phyloP scores from a whole-genome alignment of 2,888 invertebrate genomes.

The Eupeodes luniger region DNA sequence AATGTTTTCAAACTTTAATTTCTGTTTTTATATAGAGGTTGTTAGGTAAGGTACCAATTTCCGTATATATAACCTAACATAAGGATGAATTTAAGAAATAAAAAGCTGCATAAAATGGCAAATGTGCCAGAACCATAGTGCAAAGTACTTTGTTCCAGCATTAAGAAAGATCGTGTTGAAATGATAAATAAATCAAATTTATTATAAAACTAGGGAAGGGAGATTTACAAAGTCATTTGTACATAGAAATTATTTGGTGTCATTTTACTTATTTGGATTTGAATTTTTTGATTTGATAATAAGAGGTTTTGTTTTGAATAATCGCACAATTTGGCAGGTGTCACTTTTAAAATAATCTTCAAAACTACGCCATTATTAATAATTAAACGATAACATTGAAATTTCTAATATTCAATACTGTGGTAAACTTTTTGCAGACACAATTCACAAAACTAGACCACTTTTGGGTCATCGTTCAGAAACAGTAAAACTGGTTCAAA shows the following conservation, averaged over 20 bases:
- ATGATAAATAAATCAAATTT: not conserved
- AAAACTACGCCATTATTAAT: too few relatives aligned
- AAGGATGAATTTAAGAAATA: not conserved
- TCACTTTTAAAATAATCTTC: too few relatives aligned
- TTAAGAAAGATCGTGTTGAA: not conserved
- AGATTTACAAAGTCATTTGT: not conserved
- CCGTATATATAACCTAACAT: not conserved
- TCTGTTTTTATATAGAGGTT: too few relatives aligned
- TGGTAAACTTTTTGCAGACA: too few relatives aligned
- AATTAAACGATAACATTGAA: too few relatives aligned
- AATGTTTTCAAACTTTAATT: not conserved
- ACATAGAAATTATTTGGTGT: not conserved
- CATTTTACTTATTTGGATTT: not conserved
- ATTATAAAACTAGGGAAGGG: not conserved
- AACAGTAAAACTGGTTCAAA: too few relatives aligned
- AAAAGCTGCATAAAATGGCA: not conserved
- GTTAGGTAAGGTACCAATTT: not conserved
- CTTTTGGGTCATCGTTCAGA: too few relatives aligned
- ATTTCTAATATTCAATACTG: too few relatives aligned
- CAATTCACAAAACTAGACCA: too few relatives aligned
- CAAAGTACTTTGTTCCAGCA: not conserved
- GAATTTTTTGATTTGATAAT: too few relatives aligned
- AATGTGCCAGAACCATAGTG: not conserved
- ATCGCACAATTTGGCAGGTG: too few relatives aligned
- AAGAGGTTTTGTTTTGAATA: too few relatives aligned